Base-by-base conservation (phyloP, 1,140 invertebrate genomes). In the Aporrectodea caliginosa region DNA sequence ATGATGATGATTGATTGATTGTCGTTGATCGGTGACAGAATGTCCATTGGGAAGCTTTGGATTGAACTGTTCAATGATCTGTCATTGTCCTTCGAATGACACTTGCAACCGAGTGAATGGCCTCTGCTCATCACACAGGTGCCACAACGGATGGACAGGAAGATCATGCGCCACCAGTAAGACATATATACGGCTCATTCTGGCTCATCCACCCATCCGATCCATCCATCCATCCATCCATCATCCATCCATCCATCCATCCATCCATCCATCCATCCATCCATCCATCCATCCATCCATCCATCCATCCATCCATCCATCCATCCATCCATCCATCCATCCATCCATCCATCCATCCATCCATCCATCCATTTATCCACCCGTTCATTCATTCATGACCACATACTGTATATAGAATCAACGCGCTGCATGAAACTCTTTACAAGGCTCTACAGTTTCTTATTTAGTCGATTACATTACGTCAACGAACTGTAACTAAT, bases 81-180 rank as follows among this genome's bases (percentile, higher is more conserved):
- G 73, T n/a, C 31, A 74, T 16, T 74, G 73, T 74, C 73, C 73
- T 31, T n/a, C 31, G 27, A 33, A 33, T n/a, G 73, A 74, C 30
- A 74, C 32, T 16, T 74, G 73, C 16, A 33, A 74, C 6, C 6
- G n/a, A 27, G 73, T 74, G 16, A 74, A 74, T 74, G 73, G 73
- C 27, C 34, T 22, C n/a, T 74, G 73, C 34, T 74, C 73, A n/a
- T 74, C 73, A 22, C 29, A 74, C 73, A 74, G n/a, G 6, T 74
- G 73, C 33, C n/a, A 6, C 31, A 22, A 31, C 33, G 73, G 73
- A 16, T 74, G 31, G 31, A 31, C 31, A 0, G 73, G 73, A 74
- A 34, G 31, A 12, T 31, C 31, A 32, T 74, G 73, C 73, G n/a
- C n/a, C 16, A 33, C n/a, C 31, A 74, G 73, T 74, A 34, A 30